Evolutionary conservation across 2,113 vertebrate genomes (phyloP).

Genomic region (Dendrocopos noguchii): DNA sequence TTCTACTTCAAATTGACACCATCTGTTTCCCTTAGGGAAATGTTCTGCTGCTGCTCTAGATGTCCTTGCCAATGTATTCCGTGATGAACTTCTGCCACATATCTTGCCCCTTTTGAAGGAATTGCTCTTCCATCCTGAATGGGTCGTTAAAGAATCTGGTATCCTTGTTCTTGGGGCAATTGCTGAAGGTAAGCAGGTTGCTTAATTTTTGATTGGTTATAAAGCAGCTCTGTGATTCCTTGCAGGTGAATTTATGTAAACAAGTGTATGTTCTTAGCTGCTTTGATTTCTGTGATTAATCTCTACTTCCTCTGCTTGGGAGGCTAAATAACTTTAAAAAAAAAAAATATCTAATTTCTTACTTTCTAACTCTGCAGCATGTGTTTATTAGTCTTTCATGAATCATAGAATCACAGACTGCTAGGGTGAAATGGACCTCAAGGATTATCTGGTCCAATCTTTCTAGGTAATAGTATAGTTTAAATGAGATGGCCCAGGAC

Average conservation of each 20-base stretch:
- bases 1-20: background rate
- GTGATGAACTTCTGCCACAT: constrained; percentile 92
- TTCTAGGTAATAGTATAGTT: too few species aligned
- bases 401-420: too few species aligned
- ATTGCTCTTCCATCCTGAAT: constrained; percentile 93
- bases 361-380: background rate
- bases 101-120: constrained; percentile 94
- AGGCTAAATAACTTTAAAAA: background rate
- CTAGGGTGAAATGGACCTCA: too few species aligned
- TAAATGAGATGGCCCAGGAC: too few species aligned
- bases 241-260: background rate
- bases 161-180: constrained; percentile 96
- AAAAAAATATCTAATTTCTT: background rate
- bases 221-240: background rate
- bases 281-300: background rate
- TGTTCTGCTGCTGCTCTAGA: constrained; percentile 96
- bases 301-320: background rate
- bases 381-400: background rate
- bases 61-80: constrained; percentile 95
- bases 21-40: constrained; percentile 81
- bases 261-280: background rate
- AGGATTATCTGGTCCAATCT: too few species aligned
- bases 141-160: constrained; percentile 97
- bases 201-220: background rate
- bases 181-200: constrained; percentile 86